Evolutionary conservation across 2,888 invertebrate genomes (phyloP), one percentile per base, ranked within the genome.

Genomic region (Aphodius granarius): DNA sequence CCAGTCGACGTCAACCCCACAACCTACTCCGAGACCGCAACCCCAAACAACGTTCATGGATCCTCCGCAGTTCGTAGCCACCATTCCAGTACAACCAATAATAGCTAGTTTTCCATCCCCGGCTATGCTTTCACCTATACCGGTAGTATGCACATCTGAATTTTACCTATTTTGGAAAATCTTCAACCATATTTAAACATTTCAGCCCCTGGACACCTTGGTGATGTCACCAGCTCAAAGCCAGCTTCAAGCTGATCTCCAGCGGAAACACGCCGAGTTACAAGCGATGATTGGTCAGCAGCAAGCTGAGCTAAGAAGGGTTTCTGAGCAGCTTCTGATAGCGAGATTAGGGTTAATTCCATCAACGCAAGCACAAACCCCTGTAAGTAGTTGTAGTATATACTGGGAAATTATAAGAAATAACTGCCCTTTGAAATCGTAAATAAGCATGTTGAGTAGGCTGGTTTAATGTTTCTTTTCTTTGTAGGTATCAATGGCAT

Each of bases 281-380:
- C 95, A 96, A 84, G 93, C 95, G 82, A 89, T 95, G 83, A 96
- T 97, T 77, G 91, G 93, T 73, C 92, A 94, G 79, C 96, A 96
- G 83, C 96, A 96, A 84, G 95, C 96, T 83, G 96, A 97, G 85
- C 86, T 97, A 79, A 89, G 94, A 66, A 90, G 93, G 79, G 94
- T 97, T 0, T 95, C 95, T n/a, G 95, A 96, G 84, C 96, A 96
- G 83, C 88, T 97, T 73, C 86, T 95, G 71, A 91, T 96, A 86
- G 94, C 95, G 0, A 90, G 94, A 82, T 93, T 95, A 80, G 95
- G 95, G 5, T 89, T 95, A 13, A 82, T 91, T 62, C 89, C 88
- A 71, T 18, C 80, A 22, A 76, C 78, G 20, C 79, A 78, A 74
- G 66, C 77, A 65, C 76, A 78, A 68, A 16, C 18, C 73, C 22